Base-by-base conservation (phyloP, 64 coral and sea anemone species). In the Montipora sp. region DNA sequence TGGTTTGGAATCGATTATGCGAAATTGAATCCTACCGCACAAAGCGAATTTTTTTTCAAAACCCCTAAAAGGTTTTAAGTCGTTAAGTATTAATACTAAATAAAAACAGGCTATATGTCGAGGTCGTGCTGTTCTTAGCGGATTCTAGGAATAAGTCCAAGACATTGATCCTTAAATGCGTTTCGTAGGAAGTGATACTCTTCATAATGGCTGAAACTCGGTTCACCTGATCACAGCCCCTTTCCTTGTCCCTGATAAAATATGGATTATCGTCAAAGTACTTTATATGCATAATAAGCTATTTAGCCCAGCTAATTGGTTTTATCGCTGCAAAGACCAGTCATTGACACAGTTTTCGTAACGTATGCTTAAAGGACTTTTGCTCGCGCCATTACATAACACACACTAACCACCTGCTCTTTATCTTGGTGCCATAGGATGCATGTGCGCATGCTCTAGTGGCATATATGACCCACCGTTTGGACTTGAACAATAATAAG, bases 361-460 rank as follows among this genome's bases (percentile, higher is more conserved):
- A 71, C 65, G 49, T 71, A 71, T 85, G 36, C 7, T 70, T 19
- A 1, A 48, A 69, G 19, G 60, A 8, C 13, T 81, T 80, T 80
- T 59, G 60, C 55, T 19, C 77, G 8, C 19, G 43, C 48, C 60
- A 44, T 60, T 60, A 81, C 53, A 60, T 59, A 22, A 67, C 6
- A 59, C 14, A 51, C 19, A 18, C 46, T 10, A 22, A 72, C 11
- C 53, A 15, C 45, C 48, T 19, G 19, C 60, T 18, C 7, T 77
- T 92, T 98, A 98, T 98, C 95, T 79, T 68, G 95, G 95, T 60
- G 95, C 84, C 85, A 98, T 92, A 8, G 95, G 60, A 77, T 98
- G 95, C 95, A 98, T 89, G 19, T 98, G 93, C 23, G 87, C 93
- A 78, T 94, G 95, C 21, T 98, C 95, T 63, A 98, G 75, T 18